These are phyloP conservation scores for Aspidapion aeneum DNA, from an alignment of 2,888 invertebrate species.

Conservation along the genomic window DNA sequence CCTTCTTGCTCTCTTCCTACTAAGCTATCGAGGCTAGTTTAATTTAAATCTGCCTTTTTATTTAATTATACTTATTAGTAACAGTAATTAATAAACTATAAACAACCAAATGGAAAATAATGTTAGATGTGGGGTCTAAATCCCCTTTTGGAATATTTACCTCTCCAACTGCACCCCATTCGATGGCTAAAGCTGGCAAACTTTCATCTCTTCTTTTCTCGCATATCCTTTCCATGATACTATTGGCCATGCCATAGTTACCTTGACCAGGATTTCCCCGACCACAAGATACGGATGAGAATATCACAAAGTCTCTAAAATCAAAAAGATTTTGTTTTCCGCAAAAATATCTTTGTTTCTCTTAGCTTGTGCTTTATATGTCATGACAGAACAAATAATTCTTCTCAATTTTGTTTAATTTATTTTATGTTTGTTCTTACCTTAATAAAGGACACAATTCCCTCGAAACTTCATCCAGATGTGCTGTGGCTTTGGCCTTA, in stretches of 20 bases:
- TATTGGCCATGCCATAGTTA: constrained; percentile 88
- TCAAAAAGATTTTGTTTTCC: no score
- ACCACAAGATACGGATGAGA: constrained; percentile 91
- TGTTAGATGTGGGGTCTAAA: no score
- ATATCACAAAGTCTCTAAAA: constrained; percentile 73
- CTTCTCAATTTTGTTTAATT: no score
- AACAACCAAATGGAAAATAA: no score
- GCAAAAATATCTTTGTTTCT: no score
- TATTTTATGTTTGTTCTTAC: no score
- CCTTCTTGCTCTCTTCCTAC: not conserved
- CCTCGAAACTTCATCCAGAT: constrained; percentile 60
- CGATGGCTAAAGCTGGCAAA: constrained; percentile 76
- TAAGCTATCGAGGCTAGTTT: not conserved
- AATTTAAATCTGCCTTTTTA: no score
- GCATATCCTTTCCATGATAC: constrained; percentile 83
- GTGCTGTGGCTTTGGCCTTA: constrained; percentile 76
- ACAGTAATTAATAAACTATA: no score
- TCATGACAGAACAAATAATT: no score
- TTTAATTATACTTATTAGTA: no score
- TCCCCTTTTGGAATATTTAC: no score
- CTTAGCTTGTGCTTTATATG: no score
- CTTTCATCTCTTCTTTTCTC: constrained; percentile 67
- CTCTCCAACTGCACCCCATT: constrained; percentile 93
- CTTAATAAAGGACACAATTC: constrained; percentile 31
- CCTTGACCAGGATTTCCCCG: constrained; percentile 89